These are phyloP conservation scores for Acronicta psi DNA, from an alignment of 2,888 invertebrate genomes.

Conservation along the genomic window DNA sequence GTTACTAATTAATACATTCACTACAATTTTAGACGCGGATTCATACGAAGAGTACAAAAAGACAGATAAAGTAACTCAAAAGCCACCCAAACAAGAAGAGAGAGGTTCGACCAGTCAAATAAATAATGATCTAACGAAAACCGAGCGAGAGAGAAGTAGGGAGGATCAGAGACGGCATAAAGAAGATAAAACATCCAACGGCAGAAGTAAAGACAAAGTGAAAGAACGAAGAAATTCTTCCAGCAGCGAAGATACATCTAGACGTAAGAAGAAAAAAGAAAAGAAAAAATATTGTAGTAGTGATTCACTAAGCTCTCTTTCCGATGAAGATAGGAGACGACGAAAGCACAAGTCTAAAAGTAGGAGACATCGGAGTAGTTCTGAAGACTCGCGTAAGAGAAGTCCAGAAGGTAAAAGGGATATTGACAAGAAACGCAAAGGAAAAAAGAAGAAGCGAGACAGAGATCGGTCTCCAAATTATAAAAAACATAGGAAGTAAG, in stretches of 20 bases:
- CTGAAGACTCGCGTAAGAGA: constrained; percentile 70
- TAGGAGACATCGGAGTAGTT: constrained; percentile 62
- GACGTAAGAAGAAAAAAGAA: constrained; percentile 61
- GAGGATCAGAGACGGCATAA: constrained; percentile 54
- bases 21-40: constrained; percentile 88
- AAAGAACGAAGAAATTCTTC: constrained; percentile 63
- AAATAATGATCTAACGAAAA: constrained; percentile 57
- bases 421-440: constrained; percentile 89
- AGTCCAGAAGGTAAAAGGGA: constrained; percentile 82
- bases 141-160: constrained; percentile 28
- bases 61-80: constrained; percentile 70
- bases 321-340: constrained; percentile 64
- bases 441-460: constrained; percentile 87
- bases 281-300: constrained; percentile 68
- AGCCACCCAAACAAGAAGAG: constrained; percentile 68
- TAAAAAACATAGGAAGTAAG: constrained; percentile 85
- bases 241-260: constrained; percentile 60
- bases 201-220: constrained; percentile 56
- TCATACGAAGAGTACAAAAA: constrained; percentile 92
- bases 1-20: constrained; percentile 22
- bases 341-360: constrained; percentile 55
- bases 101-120: constrained; percentile 65
- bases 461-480: constrained; percentile 86
- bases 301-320: constrained; percentile 68
- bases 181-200: constrained; percentile 65